Base-by-base conservation (phyloP, 92 coral and sea anemone genomes). In the Paramuricea clavata region DNA sequence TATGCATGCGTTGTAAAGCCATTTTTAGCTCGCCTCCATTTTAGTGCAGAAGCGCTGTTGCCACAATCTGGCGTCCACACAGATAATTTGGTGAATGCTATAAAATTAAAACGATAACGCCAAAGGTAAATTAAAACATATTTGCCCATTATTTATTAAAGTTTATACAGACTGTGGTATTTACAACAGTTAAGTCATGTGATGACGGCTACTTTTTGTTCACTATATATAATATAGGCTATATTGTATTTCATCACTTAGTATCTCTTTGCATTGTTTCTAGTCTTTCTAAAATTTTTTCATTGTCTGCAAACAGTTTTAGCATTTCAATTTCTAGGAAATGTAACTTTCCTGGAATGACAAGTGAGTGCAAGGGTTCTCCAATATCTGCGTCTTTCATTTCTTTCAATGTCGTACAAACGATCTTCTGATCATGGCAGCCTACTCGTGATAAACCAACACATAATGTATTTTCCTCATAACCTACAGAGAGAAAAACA, bases 381-480 rank as follows among this genome's bases (percentile, higher is more conserved):
- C 99, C 99, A 59, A 96, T 88, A 88, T 94, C 97, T 49, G 49
- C 77, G 34, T 91, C 69, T 32, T 82, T 85, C 52, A 96, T 90
- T 76, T 91, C 87, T 56, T 91, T 94, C 97, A 96, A 93, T 19
- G 95, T 88, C 6, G 94, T 95, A 64, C 94, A 96, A 2, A 94
- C 90, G 34, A 96, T 94, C 82, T 85, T 81, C 83, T 96, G 97
- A 39, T 91, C 91, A 69, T 95, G 91, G 16, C 95, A 90, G 28
- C 99, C 99, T 54, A 96, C 86, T 49, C 97, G 93, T 68, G 99
- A 98, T 67, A 96, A 81, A n/a, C 99, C 99, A 79, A 96, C 96
- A 19, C 98, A 95, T 54, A 95, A 25, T 6, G 98, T 89, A 47
- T 84, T 81, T 65, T 92, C 92, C 30, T 87, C 82, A 72, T 94